A percentile compares a stretch with the other conserved stretches of the same genome.
Evolutionary conservation across 1,140 invertebrate species (phyloP).

Genomic region (Aphelinus atriplicis): DNA sequence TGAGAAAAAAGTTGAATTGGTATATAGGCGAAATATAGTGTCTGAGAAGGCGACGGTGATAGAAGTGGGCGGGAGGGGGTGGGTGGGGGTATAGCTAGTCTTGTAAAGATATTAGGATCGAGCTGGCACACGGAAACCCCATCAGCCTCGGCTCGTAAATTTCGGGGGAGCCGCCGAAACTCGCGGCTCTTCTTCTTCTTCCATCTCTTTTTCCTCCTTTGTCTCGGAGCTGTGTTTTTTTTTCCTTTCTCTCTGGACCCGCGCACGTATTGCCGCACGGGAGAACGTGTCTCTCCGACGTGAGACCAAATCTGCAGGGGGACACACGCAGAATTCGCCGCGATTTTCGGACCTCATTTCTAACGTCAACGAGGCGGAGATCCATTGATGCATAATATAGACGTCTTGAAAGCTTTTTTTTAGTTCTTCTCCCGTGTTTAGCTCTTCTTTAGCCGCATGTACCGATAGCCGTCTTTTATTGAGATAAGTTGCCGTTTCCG

Average conservation of each 20-base stretch:
- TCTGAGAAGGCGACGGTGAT: too few relatives aligned
- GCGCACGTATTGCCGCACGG: too few relatives aligned
- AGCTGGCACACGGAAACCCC: slow-evolving; percentile 60
- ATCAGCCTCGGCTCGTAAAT: slow-evolving; percentile 61
- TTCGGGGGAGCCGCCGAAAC: slow-evolving; percentile 50
- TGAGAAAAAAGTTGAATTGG: too few relatives aligned
- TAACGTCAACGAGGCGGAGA: background rate
- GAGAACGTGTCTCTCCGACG: too few relatives aligned
- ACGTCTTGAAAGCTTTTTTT: slow-evolving; percentile 24
- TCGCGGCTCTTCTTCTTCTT: slow-evolving; percentile 28
- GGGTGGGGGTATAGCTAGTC: slow-evolving; percentile 7
- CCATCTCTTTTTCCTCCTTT: slow-evolving; percentile 18
- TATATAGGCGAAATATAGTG: too few relatives aligned
- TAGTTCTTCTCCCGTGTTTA: too few relatives aligned
- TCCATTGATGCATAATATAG: slow-evolving; percentile 21
- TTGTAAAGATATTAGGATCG: slow-evolving; percentile 60
- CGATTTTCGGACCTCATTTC: slow-evolving; percentile 14
- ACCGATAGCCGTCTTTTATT: too few relatives aligned
- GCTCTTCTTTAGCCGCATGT: too few relatives aligned
- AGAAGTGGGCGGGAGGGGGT: too few relatives aligned
- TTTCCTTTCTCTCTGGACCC: slow-evolving; percentile 1
- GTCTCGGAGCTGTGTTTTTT: slow-evolving; percentile 28
- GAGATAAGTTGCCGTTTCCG: too few relatives aligned
- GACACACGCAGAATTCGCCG: too few relatives aligned
- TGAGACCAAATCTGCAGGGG: too few relatives aligned